A percentile compares a stretch with the other conserved stretches of the same genome.
Evolutionary conservation across 1,140 invertebrate genomes (phyloP).

Genomic region (Caenorhabditis brenneri): DNA sequence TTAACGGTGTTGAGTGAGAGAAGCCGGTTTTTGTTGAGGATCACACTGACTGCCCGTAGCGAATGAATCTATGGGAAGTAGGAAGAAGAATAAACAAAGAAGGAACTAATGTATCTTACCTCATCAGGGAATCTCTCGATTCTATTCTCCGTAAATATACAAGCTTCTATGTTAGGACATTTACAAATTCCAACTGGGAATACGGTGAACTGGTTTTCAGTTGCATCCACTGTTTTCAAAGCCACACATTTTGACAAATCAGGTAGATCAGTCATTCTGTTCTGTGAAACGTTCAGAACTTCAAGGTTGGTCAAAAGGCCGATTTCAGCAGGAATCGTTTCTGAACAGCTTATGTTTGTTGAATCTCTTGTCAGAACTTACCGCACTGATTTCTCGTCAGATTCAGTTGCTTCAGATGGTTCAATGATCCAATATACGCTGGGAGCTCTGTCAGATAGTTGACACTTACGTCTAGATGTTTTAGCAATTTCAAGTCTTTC

Average conservation of each 20-base stretch:
- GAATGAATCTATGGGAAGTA: neutral
- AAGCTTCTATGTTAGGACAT: neutral
- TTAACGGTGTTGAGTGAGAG: constrained; percentile 14
- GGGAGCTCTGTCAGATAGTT: neutral
- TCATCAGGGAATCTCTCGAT: neutral
- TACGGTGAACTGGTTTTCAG: neutral
- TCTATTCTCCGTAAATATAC: constrained; percentile 1
- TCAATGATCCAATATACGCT: neutral
- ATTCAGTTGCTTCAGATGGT: neutral
- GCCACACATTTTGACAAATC: neutral
- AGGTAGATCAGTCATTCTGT: neutral
- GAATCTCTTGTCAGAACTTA: too few relatives aligned
- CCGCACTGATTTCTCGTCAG: neutral
- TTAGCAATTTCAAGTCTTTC: neutral
- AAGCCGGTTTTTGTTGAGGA: constrained; percentile 40
- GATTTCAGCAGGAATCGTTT: neutral
- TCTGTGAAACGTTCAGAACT: neutral
- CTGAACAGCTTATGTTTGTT: neutral
- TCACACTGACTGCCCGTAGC: neutral
- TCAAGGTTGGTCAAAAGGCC: neutral
- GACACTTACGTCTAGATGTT: neutral
- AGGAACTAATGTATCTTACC: too few relatives aligned
- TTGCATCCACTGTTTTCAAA: neutral
- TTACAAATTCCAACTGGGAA: neutral
- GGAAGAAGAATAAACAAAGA: neutral